A percentile compares a stretch with the other conserved stretches of the same genome.
These are phyloP conservation scores for Batillaria attramentaria DNA, from an alignment of 1,140 invertebrate genomes.

Conservation along the genomic window DNA sequence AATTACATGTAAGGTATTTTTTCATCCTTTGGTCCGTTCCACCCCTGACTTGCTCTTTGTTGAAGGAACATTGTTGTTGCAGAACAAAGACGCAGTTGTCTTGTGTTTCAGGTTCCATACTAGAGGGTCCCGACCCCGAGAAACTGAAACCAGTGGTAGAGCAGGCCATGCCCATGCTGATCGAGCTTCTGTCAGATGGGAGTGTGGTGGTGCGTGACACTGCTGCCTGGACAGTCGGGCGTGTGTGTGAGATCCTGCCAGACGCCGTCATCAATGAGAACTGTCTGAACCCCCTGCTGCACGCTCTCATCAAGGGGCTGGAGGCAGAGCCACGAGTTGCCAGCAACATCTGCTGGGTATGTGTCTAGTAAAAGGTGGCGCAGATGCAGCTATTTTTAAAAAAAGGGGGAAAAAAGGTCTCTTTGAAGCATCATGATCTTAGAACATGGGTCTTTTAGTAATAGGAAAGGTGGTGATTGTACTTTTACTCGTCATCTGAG, in stretches of 20 bases:
- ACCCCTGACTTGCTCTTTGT: background rate
- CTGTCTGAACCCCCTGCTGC: slow-evolving; percentile 83
- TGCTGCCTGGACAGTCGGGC: slow-evolving; percentile 97
- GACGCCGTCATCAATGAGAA: slow-evolving; percentile 94
- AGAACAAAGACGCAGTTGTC: no score
- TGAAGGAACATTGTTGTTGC: no score
- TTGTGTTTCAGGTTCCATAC: slow-evolving; percentile 81
- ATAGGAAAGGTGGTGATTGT: no score
- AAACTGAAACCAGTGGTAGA: slow-evolving; percentile 95
- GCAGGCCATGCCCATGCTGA: slow-evolving; percentile 95
- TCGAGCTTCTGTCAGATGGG: slow-evolving; percentile 90
- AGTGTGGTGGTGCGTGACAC: slow-evolving; percentile 96
- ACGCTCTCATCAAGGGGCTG: slow-evolving; percentile 90
- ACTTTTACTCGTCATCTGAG: background rate
- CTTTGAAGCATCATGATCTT: no score
- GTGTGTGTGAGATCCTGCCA: slow-evolving; percentile 97
- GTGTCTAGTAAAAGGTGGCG: no score
- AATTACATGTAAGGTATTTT: no score
- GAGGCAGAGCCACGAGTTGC: slow-evolving; percentile 94
- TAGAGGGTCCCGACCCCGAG: slow-evolving; percentile 91
- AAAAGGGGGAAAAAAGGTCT: no score
- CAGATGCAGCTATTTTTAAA: no score
- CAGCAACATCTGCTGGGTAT: slow-evolving; percentile 97
- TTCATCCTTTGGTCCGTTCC: background rate
- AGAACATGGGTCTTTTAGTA: no score